Evolutionary conservation across 2,113 vertebrate species (phyloP), one percentile per base, ranked within the genome.

Genomic region (Riparia riparia): DNA sequence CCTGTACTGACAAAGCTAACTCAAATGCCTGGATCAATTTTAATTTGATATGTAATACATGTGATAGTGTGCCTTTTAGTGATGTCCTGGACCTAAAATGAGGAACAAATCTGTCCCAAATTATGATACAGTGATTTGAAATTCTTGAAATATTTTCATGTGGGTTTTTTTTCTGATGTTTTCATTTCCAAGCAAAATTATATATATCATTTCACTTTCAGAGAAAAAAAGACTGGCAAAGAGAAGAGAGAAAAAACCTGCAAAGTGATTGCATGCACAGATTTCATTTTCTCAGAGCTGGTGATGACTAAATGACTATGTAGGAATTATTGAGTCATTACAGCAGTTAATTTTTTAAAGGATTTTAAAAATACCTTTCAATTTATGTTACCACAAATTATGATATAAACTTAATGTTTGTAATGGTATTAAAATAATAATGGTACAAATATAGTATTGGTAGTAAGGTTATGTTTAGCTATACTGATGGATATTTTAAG

Each of bases 191-290:
- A 44, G 3, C 60, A 80, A 86, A 86, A 69, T 41, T 1, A 44
- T 32, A 45, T 24, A 0, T 22, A 41, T 41, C 0, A 47, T 72
- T 56, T 42, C 1, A 10, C 37, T 56, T 82, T 71, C 21, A 72
- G 39, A 83, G 9, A 17, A 80, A 34, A 11, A 76, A 51, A 5
- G 7, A 28, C 9, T 78, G 61, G 29, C 4, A 74, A 66, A 85
- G 3, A 21, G 17, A 85, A 79, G 9, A 74, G 21, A 47, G 56
- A 78, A 89, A 92, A 90, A 51, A 17, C 4, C 32, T 56, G 20
- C 3, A 2, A 63, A 79, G 7, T 41, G 14, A 63, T 25, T 53
- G 39, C 10, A 39, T 15, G 1, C 1, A 0, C 7, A 71, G 8
- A 61, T 78, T 90, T 90, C 64, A 51, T 5, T 85, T 82, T 68